Percentiles rank a stretch among this genome's conserved stretches.
Evolutionary conservation across 2,888 invertebrate genomes (phyloP).

Genomic region (Schrankia costaestrigalis): DNA sequence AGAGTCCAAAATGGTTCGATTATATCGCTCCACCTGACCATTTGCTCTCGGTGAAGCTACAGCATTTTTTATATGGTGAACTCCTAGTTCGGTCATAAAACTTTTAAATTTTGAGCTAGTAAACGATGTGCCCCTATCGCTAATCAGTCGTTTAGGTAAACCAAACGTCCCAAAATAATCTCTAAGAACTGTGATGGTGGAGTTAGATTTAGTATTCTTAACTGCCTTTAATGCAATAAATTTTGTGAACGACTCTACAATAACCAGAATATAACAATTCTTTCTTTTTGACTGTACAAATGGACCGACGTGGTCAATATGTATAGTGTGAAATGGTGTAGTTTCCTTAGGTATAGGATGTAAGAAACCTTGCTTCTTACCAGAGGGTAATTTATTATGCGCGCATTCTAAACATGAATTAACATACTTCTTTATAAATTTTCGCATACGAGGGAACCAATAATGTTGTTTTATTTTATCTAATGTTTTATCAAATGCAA

Average conservation of each 20-base stretch:
- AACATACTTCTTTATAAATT: constrained; percentile 5
- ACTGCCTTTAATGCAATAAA: constrained; percentile 4
- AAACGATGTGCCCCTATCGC: constrained; percentile 1
- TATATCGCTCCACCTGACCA: constrained; percentile 4
- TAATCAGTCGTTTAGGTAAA: background rate
- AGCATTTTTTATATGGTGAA: constrained; percentile 12
- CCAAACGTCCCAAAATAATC: constrained; percentile 1
- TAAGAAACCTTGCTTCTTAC: constrained; percentile 1
- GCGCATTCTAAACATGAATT: constrained; percentile 4
- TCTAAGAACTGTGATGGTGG: background rate
- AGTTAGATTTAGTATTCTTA: constrained; percentile 1
- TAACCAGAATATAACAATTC: constrained; percentile 1
- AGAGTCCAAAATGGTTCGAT: background rate
- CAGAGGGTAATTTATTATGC: background rate
- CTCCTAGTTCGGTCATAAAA: constrained; percentile 3
- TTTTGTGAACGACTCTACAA: constrained; percentile 2
- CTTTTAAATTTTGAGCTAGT: background rate
- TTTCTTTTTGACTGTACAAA: background rate
- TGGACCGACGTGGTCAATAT: constrained; percentile 3
- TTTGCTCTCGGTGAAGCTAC: constrained; percentile 6
- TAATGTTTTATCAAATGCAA: constrained; percentile 4
- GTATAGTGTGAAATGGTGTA: background rate
- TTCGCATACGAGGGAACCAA: constrained; percentile 4
- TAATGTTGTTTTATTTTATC: constrained; percentile 2
- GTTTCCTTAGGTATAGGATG: constrained; percentile 5